Evolutionary conservation across 2,888 invertebrate species (phyloP).

Genomic region (Troides oblongomaculatus): DNA sequence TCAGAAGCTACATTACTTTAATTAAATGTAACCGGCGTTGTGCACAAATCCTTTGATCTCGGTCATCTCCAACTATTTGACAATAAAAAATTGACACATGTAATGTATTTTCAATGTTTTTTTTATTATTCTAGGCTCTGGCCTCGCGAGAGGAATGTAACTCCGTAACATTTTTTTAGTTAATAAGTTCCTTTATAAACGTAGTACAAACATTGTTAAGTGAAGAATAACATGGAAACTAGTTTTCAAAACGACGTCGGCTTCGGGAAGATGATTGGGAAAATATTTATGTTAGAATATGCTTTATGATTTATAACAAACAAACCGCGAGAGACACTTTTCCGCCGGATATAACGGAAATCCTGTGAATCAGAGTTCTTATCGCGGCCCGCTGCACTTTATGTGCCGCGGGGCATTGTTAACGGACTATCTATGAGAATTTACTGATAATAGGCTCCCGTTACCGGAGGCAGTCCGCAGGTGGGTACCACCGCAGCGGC

Average conservation of each 20-base stretch:
- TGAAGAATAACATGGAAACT: conserved; percentile 3
- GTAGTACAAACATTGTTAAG: neutral
- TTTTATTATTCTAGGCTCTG: too few relatives aligned
- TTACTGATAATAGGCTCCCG: neutral
- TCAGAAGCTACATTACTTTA: too few relatives aligned
- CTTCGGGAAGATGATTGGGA: neutral
- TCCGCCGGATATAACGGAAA: neutral
- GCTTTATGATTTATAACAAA: conserved; percentile 5
- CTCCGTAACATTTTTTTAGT: too few relatives aligned
- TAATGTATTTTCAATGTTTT: too few relatives aligned
- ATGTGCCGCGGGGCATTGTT: neutral
- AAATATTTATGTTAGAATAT: conserved; percentile 1
- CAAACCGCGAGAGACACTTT: neutral
- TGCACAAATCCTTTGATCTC: too few relatives aligned
- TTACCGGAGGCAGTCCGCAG: neutral
- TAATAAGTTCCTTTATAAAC: neutral
- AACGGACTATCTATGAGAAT: neutral
- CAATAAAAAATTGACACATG: too few relatives aligned
- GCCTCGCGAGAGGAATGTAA: too few relatives aligned
- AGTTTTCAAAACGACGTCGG: neutral
- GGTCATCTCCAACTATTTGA: too few relatives aligned
- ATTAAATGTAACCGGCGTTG: too few relatives aligned
- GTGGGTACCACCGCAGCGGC: too few relatives aligned
- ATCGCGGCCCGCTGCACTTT: neutral
- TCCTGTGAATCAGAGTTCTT: neutral